Percentiles rank a stretch among this genome's conserved stretches.
Evolutionary conservation across 2,113 vertebrate genomes (phyloP).

Genomic region (Pristiophorus japonicus): DNA sequence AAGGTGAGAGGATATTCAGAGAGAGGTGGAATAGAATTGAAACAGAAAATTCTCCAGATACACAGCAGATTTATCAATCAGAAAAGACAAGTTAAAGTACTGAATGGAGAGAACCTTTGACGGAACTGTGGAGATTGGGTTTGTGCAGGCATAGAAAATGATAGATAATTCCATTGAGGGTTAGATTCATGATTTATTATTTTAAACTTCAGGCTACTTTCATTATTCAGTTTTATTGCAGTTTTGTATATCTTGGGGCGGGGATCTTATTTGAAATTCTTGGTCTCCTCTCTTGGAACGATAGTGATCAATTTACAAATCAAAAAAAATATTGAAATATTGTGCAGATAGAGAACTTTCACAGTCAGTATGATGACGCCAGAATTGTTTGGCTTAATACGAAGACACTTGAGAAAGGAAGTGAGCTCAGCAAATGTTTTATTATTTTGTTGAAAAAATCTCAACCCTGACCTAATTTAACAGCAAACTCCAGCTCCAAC

Average conservation of each 20-base stretch:
- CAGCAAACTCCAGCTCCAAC: background rate
- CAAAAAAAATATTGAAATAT: background rate
- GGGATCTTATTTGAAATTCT: background rate
- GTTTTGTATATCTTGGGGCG: background rate
- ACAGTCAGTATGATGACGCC: background rate
- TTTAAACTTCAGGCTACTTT: background rate
- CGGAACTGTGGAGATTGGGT: background rate
- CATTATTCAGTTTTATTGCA: background rate
- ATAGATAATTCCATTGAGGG: background rate
- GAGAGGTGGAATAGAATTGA: background rate
- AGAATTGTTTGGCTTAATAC: no score
- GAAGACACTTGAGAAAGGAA: no score
- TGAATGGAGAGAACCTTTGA: background rate
- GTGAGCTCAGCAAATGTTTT: no score
- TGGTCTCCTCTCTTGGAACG: background rate
- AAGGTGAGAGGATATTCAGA: background rate
- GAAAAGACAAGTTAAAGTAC: background rate
- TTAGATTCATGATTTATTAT: background rate
- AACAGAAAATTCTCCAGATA: background rate
- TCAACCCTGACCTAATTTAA: background rate
- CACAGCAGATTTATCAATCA: background rate
- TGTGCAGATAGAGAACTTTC: background rate
- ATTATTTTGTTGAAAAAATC: background rate
- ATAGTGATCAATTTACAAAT: background rate
- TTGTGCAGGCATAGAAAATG: background rate